phyloP scores from a whole-genome alignment of 2,888 invertebrate genomes.

The Byasa hedistus region DNA sequence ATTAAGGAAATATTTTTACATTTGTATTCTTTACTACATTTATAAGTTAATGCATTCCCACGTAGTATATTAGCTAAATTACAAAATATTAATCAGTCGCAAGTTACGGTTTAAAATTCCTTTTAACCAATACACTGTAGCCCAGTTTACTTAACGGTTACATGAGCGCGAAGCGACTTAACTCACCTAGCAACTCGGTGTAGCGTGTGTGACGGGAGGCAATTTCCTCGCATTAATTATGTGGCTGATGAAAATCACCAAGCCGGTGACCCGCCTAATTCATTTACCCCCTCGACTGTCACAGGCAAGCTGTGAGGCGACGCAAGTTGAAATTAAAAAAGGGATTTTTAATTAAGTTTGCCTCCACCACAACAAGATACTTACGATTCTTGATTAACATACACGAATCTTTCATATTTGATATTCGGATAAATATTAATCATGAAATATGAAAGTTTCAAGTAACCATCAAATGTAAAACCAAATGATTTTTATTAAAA shows the following conservation, averaged over 20 bases:
- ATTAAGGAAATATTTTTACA: not conserved
- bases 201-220: constrained; percentile 47
- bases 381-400: constrained; percentile 21
- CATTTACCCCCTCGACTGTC: constrained; percentile 41
- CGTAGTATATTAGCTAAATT: not conserved
- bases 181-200: constrained; percentile 33
- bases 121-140: constrained; percentile 21
- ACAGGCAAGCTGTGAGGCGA: constrained; percentile 17
- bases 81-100: constrained; percentile 8
- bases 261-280: constrained; percentile 56
- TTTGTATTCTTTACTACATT: not conserved
- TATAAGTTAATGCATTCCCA: not conserved
- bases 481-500: not conserved
- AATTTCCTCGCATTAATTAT: constrained; percentile 72
- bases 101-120: constrained; percentile 22
- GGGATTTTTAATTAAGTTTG: constrained; percentile 31
- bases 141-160: constrained; percentile 38
- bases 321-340: constrained; percentile 30
- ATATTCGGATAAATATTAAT: not conserved
- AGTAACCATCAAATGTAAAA: not conserved
- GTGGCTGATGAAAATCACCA: constrained; percentile 64
- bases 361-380: constrained; percentile 15
- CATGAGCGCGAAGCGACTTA: constrained; percentile 36
- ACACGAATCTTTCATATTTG: constrained; percentile 4
- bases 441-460: not conserved